Percentiles rank a stretch among this genome's conserved stretches.
These are phyloP conservation scores for Trematomus loennbergii DNA, from an alignment of 2,113 vertebrate species.

Conservation along the genomic window DNA sequence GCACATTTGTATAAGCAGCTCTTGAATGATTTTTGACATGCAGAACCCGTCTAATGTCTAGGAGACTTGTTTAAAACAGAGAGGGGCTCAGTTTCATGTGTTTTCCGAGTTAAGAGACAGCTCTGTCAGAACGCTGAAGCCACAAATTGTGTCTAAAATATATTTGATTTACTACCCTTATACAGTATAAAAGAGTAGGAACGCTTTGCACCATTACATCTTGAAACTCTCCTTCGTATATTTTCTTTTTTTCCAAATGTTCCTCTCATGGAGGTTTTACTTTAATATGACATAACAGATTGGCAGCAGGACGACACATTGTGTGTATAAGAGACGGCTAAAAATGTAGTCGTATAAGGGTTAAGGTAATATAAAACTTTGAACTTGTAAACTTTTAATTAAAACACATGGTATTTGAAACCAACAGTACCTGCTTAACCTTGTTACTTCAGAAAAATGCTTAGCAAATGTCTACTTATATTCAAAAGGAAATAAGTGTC, in stretches of 20 bases:
- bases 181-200: neutral
- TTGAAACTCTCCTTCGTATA: neutral
- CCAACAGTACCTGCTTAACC: neutral
- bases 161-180: constrained; percentile 5
- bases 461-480: too few species aligned
- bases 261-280: neutral
- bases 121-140: constrained; percentile 1
- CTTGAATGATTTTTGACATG: constrained; percentile 33
- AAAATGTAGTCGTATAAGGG: neutral
- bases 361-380: too few species aligned
- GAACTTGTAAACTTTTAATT: too few species aligned
- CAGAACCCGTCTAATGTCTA: constrained; percentile 29
- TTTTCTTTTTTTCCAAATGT: neutral
- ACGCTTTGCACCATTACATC: neutral
- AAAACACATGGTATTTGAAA: neutral
- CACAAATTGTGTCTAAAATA: constrained; percentile 1
- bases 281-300: neutral
- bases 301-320: neutral
- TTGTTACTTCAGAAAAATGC: too few species aligned
- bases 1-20: neutral
- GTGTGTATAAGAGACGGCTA: neutral
- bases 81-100: constrained; percentile 1
- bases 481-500: too few species aligned
- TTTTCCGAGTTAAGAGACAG: constrained; percentile 15
- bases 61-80: constrained; percentile 23